Evolutionary conservation across 2,888 invertebrate species (phyloP).

Genomic region (Caenorhabditis sp.): DNA sequence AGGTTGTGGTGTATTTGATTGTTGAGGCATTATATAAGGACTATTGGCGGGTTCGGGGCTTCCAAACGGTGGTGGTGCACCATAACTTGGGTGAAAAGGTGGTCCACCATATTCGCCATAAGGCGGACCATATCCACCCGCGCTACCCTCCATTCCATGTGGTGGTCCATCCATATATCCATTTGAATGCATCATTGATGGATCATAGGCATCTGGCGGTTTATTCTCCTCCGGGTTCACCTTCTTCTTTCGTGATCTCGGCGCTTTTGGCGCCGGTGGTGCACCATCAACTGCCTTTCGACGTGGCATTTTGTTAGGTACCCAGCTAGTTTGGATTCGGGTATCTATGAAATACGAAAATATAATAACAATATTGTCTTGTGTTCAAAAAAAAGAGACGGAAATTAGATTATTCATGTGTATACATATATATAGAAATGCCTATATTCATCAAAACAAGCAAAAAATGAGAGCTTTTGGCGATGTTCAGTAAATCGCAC

Average conservation of each 20-base stretch:
- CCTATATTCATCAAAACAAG: conserved; percentile 2
- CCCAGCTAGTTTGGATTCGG: not conserved
- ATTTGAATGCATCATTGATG: conserved; percentile 24
- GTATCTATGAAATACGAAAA: no score
- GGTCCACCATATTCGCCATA: conserved; percentile 12
- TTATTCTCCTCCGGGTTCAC: conserved; percentile 42
- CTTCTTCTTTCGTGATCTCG: conserved; percentile 56
- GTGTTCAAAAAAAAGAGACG: not conserved
- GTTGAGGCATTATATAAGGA: conserved; percentile 40
- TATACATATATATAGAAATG: no score
- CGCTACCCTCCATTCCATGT: conserved; percentile 14
- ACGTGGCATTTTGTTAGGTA: conserved; percentile 47
- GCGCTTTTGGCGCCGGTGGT: conserved; percentile 42
- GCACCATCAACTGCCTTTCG: conserved; percentile 48
- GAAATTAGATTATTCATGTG: not conserved
- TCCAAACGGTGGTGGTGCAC: conserved; percentile 40
- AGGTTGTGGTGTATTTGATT: conserved; percentile 30
- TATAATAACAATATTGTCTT: no score
- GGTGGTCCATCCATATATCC: conserved; percentile 42
- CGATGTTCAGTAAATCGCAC: no score
- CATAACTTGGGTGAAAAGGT: conserved; percentile 19
- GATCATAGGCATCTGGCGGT: conserved; percentile 38
- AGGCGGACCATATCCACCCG: conserved; percentile 10
- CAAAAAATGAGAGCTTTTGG: not conserved
- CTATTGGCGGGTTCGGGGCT: conserved; percentile 40